phyloP scores from a whole-genome alignment of 2,797 vertebrate species.

The Ceyx erithaca region DNA sequence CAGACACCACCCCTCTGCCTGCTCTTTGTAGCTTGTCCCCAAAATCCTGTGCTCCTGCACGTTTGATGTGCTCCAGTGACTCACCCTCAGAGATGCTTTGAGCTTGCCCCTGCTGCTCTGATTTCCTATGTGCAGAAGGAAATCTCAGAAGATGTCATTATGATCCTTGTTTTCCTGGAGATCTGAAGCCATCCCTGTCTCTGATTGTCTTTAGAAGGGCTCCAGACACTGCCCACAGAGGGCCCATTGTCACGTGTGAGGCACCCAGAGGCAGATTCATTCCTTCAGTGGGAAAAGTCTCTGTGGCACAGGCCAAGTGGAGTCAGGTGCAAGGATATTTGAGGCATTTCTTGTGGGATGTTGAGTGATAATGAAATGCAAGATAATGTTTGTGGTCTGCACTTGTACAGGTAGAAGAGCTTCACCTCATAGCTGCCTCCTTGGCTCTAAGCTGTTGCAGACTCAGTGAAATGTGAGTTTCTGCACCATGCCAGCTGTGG shows the following conservation, averaged over 20 bases:
- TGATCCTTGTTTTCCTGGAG: background rate
- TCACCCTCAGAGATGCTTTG: background rate
- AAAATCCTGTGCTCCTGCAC: background rate
- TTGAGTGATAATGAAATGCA: background rate
- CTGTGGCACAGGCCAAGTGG: background rate
- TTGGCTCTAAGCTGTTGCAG: background rate
- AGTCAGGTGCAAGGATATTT: background rate
- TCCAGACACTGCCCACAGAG: background rate
- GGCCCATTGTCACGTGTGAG: background rate
- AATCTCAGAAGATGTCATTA: background rate
- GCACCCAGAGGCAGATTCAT: background rate
- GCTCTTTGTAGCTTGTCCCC: background rate
- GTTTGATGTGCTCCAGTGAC: background rate
- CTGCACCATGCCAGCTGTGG: background rate
- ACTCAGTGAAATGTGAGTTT: background rate
- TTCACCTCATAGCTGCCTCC: background rate
- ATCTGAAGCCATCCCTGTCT: background rate
- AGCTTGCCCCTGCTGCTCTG: background rate
- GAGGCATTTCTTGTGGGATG: background rate
- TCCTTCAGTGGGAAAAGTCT: background rate
- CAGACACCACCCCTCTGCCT: background rate
- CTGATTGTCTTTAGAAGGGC: constrained; percentile 9
- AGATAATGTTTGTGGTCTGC: background rate
- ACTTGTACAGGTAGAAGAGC: background rate
- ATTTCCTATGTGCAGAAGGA: background rate